Percentiles rank a stretch among this genome's conserved stretches.
Conservation (phyloP, 2,888 invertebrate species). For the Parelbella ahira region DNA sequence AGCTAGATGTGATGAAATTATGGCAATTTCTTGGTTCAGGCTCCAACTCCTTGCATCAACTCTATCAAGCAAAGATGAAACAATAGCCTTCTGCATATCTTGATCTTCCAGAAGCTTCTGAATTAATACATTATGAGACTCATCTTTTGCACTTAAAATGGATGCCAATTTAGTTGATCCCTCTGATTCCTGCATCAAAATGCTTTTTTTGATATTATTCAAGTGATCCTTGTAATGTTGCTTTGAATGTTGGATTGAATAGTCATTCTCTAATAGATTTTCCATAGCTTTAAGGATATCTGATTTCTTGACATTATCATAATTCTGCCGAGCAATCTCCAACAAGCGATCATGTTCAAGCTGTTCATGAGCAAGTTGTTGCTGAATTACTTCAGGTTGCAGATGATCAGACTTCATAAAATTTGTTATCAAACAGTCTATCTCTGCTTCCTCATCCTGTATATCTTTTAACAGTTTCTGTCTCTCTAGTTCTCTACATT, state of each 20-base stretch:
- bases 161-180: constrained; percentile 80
- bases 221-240: constrained; percentile 83
- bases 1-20: constrained; percentile 86
- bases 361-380: constrained; percentile 84
- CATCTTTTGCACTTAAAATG: constrained; percentile 82
- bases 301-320: constrained; percentile 81
- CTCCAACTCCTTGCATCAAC: constrained; percentile 89
- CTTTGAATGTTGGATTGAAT: constrained; percentile 79
- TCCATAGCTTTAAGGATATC: constrained; percentile 88
- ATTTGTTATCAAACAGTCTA: constrained; percentile 82
- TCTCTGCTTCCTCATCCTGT: constrained; percentile 83
- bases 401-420: constrained; percentile 81
- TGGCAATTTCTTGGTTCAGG: constrained; percentile 86
- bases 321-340: constrained; percentile 79
- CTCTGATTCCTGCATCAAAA: constrained; percentile 79
- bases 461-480: constrained; percentile 81
- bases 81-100: constrained; percentile 86
- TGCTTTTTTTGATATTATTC: constrained; percentile 83
- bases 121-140: constrained; percentile 81
- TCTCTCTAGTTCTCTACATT: constrained; percentile 82
- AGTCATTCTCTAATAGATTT: constrained; percentile 84
- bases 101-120: constrained; percentile 83
- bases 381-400: constrained; percentile 80
- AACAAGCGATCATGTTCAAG: constrained; percentile 84
- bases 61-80: constrained; percentile 85